Conservation (phyloP, 2,888 invertebrate genomes). For the Margaritifera margaritifera region DNA sequence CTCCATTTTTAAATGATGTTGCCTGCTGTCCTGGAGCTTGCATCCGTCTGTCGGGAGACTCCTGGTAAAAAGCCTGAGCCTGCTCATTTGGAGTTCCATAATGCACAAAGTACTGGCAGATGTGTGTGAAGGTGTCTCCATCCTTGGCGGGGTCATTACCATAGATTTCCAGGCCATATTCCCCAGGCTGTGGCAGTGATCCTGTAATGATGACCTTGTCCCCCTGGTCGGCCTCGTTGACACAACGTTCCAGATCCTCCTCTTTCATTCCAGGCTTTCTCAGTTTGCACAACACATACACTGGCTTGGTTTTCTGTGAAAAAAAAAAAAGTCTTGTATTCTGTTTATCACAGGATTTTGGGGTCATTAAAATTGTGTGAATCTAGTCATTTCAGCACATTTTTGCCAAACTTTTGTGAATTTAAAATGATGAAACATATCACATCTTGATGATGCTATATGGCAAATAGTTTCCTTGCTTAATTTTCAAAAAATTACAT, state of each 20-base stretch:
- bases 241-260: conserved; percentile 65
- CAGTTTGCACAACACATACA: conserved; percentile 74
- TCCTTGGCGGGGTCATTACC: conserved; percentile 72
- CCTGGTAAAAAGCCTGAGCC: conserved; percentile 61
- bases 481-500: too few relatives aligned
- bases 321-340: too few relatives aligned
- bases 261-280: conserved; percentile 68
- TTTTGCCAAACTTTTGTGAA: too few relatives aligned
- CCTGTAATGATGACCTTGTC: conserved; percentile 61
- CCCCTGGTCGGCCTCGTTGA: conserved; percentile 63
- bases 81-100: conserved; percentile 58
- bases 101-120: conserved; percentile 69
- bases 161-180: conserved; percentile 72
- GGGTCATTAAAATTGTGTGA: too few relatives aligned
- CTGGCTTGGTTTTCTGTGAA: conserved; percentile 81
- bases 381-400: too few relatives aligned
- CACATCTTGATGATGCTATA: too few relatives aligned
- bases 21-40: conserved; percentile 31
- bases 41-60: conserved; percentile 51
- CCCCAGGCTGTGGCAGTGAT: conserved; percentile 67
- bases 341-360: too few relatives aligned
- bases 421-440: too few relatives aligned
- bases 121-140: conserved; percentile 69
- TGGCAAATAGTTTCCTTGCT: too few relatives aligned
- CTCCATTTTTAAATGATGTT: conserved; percentile 13